These are phyloP conservation scores for Tribolium castaneum DNA, from an alignment of 1,140 invertebrate species.

Conservation along the genomic window DNA sequence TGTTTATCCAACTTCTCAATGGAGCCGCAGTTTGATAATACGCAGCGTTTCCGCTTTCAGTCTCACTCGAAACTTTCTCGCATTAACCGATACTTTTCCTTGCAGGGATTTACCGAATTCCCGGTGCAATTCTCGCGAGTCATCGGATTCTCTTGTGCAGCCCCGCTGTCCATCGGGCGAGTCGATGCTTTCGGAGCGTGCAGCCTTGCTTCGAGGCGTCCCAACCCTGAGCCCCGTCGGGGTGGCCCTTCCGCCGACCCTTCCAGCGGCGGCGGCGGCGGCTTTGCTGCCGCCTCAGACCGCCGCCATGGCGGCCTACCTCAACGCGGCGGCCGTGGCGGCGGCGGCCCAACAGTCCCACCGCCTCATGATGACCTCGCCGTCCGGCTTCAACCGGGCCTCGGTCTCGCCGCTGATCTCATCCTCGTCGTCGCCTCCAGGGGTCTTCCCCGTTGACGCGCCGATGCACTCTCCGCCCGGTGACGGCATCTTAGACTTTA, in stretches of 20 bases:
- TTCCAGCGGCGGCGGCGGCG: conserved; percentile 69
- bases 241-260: conserved; percentile 66
- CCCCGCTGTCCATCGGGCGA: conserved; percentile 75
- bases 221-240: conserved; percentile 66
- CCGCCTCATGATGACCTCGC: conserved; percentile 80
- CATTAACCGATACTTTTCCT: conserved; percentile 63
- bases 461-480: conserved; percentile 66
- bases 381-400: conserved; percentile 66
- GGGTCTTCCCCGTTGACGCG: conserved; percentile 60
- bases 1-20: conserved; percentile 23
- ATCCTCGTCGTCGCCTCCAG: conserved; percentile 69
- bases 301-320: conserved; percentile 81
- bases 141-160: conserved; percentile 73
- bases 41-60: conserved; percentile 14
- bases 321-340: conserved; percentile 73
- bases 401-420: conserved; percentile 72
- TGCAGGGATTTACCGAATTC: conserved; percentile 79
- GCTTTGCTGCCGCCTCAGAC: conserved; percentile 79
- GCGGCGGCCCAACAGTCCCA: conserved; percentile 76
- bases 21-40: conserved; percentile 22
- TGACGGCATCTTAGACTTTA: conserved; percentile 81
- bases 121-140: conserved; percentile 82
- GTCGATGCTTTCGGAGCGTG: conserved; percentile 75
- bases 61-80: not conserved
- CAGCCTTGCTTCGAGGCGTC: conserved; percentile 67